phyloP scores from a whole-genome alignment of 2,113 vertebrate genomes.

The Psilopsiagon aurifrons region DNA sequence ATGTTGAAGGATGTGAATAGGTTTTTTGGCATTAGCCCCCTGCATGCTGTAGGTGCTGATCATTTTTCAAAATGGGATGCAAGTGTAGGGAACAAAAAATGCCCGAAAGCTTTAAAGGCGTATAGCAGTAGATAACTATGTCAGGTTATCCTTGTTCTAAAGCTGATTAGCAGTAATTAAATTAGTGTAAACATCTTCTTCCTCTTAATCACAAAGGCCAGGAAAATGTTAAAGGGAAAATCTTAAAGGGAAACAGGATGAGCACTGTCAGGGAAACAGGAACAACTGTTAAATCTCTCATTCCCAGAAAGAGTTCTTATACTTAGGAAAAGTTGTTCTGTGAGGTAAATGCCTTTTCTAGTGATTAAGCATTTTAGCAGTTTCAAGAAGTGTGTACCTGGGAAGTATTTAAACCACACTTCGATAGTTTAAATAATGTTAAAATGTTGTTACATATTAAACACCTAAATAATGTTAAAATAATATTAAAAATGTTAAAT shows the following conservation, averaged over 20 bases:
- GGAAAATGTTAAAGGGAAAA: neutral
- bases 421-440: neutral
- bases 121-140: neutral
- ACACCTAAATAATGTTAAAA: neutral
- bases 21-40: neutral
- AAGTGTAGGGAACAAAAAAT: neutral
- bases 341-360: neutral
- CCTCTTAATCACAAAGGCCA: neutral
- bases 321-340: neutral
- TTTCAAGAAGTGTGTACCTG: neutral
- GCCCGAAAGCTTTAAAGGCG: neutral
- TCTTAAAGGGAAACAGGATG: neutral
- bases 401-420: neutral
- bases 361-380: neutral
- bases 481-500: neutral
- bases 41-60: neutral
- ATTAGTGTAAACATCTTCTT: neutral
- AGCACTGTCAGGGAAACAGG: neutral
- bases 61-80: neutral
- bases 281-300: neutral
- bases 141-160: neutral
- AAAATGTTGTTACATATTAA: neutral
- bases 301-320: neutral
- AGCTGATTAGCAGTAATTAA: neutral
- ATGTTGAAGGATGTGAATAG: neutral